These are phyloP conservation scores for Dynastes tityus DNA, from an alignment of 2,888 invertebrate species.

Conservation along the genomic window DNA sequence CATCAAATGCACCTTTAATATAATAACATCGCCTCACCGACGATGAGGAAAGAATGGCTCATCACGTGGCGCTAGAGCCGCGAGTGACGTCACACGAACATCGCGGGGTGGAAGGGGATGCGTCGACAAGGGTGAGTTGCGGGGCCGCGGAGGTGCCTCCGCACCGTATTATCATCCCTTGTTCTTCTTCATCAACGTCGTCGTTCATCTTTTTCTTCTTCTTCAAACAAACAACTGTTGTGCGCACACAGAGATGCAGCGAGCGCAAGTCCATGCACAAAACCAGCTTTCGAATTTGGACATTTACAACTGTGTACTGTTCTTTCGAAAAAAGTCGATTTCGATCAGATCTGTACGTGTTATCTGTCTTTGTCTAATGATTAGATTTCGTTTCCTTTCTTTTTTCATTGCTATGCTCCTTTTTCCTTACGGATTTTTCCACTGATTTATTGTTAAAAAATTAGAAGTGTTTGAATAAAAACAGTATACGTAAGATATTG, in stretches of 20 bases:
- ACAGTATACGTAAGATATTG: no score
- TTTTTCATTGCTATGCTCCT: no score
- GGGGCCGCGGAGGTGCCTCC: constrained; percentile 49
- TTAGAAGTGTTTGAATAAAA: no score
- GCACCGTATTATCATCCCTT: not conserved
- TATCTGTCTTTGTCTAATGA: no score
- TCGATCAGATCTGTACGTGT: constrained; percentile 1
- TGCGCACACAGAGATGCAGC: constrained; percentile 28
- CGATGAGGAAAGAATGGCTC: not conserved
- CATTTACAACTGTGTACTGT: constrained; percentile 67
- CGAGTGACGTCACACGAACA: constrained; percentile 60
- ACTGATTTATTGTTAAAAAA: no score
- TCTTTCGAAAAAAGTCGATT: constrained; percentile 59
- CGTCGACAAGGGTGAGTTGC: constrained; percentile 53
- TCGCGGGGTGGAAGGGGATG: not conserved
- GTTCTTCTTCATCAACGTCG: not conserved
- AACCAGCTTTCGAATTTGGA: constrained; percentile 67
- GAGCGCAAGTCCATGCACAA: constrained; percentile 63
- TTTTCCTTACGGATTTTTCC: no score
- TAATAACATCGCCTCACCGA: constrained; percentile 19
- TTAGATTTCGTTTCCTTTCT: no score
- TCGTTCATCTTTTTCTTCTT: constrained; percentile 13
- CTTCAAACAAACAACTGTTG: constrained; percentile 25
- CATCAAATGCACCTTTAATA: constrained; percentile 26
- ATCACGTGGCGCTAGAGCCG: constrained; percentile 49